Base-by-base conservation (phyloP, 2,797 vertebrate genomes). In the Notoglanidium macrostoma region DNA sequence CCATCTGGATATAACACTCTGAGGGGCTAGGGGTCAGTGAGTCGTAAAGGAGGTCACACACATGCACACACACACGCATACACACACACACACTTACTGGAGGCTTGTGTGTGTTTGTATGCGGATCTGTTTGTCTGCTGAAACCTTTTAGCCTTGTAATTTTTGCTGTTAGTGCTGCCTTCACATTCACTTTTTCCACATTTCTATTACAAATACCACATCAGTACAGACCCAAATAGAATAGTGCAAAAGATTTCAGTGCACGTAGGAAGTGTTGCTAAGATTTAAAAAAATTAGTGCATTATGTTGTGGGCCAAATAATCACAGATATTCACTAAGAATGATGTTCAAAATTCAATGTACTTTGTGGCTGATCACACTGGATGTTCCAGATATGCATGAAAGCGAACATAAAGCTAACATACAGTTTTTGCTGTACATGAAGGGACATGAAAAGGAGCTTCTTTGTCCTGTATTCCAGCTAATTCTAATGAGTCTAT, bases 1-100 rank as follows among this genome's bases (percentile, higher is more conserved):
- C 95, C 96, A 96, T 97, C 96, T 97, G 96, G 95, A 92, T 92
- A 87, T 90, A 93, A 88, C 32, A 79, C 76, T 84, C 81, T 65
- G 57, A 80, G 51, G 70, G 74, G 59, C 61, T 76, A 59, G 49
- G 81, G 46, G 85, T 76, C 86, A 81, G 46, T 86, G 57, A 83
- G 46, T 65, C 65, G 68, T 74, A 76, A 80, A 46, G 8, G 59
- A 74, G 87, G 81, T 88, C 80, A 29, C 49, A 54, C 51, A 57
- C 7, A 32, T 10, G 6, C 15, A 51, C n/a, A 55, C 49, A 54
- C 51, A 19, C 23, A 73, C 23, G 49, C 49, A 7, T 23, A 51
- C 0, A 7, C 44, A 51, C 0, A 32, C 9, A 57, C 26, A 51
- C 14, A 54, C 59, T n/a, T 65, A 35, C 23, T 46, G 59, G 32